A percentile compares a stretch with the other conserved stretches of the same genome.
Evolutionary conservation across 37 sponge, comb jelly and placozoan genomes (phyloP).

Genomic region (Oopsacas minuta): DNA sequence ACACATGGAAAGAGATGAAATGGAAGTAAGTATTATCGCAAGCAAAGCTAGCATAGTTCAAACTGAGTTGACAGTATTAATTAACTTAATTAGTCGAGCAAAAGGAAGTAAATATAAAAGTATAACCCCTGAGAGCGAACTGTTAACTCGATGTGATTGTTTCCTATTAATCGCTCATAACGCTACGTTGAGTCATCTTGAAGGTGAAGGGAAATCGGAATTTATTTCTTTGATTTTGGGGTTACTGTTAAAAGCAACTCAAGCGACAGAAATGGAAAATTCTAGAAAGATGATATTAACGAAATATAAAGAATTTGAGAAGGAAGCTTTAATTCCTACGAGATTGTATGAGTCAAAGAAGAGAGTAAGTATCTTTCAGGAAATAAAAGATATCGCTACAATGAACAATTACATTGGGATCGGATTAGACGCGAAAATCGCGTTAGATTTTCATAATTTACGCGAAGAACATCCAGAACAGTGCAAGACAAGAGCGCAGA

Average conservation of each 20-base stretch:
- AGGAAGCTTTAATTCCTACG: neutral
- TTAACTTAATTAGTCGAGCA: neutral
- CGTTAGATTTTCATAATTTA: conserved; percentile 58
- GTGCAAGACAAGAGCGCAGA: conserved; percentile 62
- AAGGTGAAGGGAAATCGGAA: neutral
- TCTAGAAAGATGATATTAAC: neutral
- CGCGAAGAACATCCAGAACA: conserved; percentile 68
- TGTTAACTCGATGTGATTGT: neutral
- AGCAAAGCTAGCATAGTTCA: neutral
- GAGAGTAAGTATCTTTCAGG: neutral
- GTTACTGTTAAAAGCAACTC: neutral
- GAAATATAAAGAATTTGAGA: neutral
- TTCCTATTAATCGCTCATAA: neutral
- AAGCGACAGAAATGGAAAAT: neutral
- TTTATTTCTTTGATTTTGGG: neutral
- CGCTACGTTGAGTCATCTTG: neutral
- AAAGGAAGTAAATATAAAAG: neutral
- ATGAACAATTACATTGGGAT: conserved; percentile 95
- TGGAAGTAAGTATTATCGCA: neutral
- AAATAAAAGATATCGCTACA: conserved; percentile 43
- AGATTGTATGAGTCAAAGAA: neutral
- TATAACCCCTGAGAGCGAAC: neutral
- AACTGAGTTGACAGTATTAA: neutral
- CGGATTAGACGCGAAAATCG: conserved; percentile 83
- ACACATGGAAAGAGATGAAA: neutral